Conservation (phyloP, 2,888 invertebrate species). For the Mesorhabditis spiculigera region DNA sequence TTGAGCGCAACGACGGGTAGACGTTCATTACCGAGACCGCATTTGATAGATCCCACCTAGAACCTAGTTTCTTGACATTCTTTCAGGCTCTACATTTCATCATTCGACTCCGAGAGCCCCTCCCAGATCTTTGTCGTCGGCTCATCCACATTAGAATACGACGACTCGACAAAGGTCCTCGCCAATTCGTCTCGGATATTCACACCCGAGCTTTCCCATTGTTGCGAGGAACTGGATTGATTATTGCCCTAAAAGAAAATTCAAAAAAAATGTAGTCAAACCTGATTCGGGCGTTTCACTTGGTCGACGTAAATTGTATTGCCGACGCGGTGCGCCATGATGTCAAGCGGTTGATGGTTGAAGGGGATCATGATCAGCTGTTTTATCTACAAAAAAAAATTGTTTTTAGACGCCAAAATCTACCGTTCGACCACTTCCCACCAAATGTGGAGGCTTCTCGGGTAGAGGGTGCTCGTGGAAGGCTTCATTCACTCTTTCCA, state of each 20-base stretch:
- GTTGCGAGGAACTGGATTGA: neutral
- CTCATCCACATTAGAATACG: neutral
- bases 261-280: neutral
- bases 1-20: neutral
- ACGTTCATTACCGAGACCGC: neutral
- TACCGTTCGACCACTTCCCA: neutral
- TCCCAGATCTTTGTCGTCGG: neutral
- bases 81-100: neutral
- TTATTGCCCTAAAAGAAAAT: neutral
- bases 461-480: neutral
- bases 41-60: slow-evolving; percentile 4
- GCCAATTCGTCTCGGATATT: neutral
- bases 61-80: neutral
- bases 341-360: neutral
- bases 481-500: neutral
- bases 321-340: neutral
- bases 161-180: neutral
- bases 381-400: neutral
- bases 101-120: neutral
- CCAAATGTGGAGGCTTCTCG: neutral
- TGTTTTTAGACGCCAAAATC: neutral
- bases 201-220: neutral
- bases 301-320: neutral
- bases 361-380: slow-evolving; percentile 4
- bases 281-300: neutral